Base-by-base conservation (phyloP, 2,113 vertebrate genomes). In the Dryoscopus gambensis region DNA sequence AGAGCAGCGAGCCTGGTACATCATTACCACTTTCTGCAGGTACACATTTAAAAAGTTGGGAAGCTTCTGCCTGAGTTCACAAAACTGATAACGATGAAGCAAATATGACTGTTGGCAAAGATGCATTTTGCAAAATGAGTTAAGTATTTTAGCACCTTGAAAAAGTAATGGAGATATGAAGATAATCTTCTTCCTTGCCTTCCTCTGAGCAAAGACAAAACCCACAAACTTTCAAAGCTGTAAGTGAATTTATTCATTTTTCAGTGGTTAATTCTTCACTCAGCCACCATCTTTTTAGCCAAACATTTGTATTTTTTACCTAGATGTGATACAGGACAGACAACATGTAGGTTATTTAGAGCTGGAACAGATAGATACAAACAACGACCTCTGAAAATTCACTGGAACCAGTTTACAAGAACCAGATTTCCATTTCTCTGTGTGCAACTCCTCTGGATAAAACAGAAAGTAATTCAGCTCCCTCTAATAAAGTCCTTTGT, bases 11-110 rank as follows among this genome's bases (percentile, higher is more conserved):
- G 42, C 3, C 52, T 90, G 55, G 28, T 59, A 31, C 63, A 77
- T 80, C 63, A 88, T 93, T 86, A 93, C 86, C 44, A 59, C 68
- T 86, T 93, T 71, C 79, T 77, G 59, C 79, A 90, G 90, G 83
- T 80, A 46, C 27, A 47, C 31, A 31, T 84, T 86, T 30, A 27
- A 75, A 77, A 70, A 84, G 82, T 91, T 75, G 33, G n/a, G 46
- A 87, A 89, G 68, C 46, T 88, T 81, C 68, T 86, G 69, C n/a
- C 88, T 78, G 62, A 75, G 49, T 53, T 90, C 73, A 71, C 62
- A 79, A 60, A 95, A 81, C 77, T 87, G 81, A 80, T 84, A 90
- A 79, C 18, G 68, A 56, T 67, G 73, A 89, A 84, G n/a, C 27
- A 88, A 78, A 81, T 60, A 56, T 33, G 69, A 39, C 69, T 89